A percentile compares a stretch with the other conserved stretches of the same genome.
phyloP scores from a whole-genome alignment of 1,140 invertebrate genomes.

The Anastrepha obliqua region DNA sequence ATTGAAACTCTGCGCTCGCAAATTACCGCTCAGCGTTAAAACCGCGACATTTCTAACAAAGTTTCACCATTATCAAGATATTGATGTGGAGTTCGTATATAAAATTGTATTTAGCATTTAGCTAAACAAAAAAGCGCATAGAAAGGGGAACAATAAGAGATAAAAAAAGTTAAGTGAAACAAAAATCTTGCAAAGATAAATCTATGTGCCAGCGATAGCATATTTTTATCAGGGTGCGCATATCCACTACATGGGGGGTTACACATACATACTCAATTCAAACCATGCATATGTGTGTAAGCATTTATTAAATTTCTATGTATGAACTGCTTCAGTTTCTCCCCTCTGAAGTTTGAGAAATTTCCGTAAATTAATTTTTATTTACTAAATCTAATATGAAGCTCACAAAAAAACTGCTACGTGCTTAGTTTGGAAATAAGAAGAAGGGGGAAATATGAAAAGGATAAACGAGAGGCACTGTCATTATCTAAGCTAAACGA shows the following conservation, averaged over 20 bases:
- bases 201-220: slow-evolving; percentile 3
- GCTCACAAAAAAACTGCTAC: background rate
- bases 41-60: slow-evolving; percentile 2
- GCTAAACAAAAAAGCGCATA: background rate
- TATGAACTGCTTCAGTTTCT: background rate
- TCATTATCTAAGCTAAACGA: background rate
- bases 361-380: slow-evolving; percentile 35
- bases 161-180: background rate
- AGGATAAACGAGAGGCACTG: slow-evolving; percentile 22
- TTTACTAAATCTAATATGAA: slow-evolving; percentile 33
- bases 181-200: background rate
- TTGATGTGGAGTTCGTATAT: background rate
- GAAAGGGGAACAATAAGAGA: background rate
- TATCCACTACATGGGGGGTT: too few relatives aligned
- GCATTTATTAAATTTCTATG: background rate
- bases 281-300: background rate
- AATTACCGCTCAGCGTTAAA: background rate
- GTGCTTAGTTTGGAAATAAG: background rate
- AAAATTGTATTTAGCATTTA: background rate
- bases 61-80: background rate
- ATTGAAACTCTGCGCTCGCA: background rate
- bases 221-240: background rate
- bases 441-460: background rate
- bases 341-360: background rate
- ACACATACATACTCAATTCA: background rate